phyloP scores from a whole-genome alignment of 2,113 vertebrate genomes.

The Colinus virginianus region DNA sequence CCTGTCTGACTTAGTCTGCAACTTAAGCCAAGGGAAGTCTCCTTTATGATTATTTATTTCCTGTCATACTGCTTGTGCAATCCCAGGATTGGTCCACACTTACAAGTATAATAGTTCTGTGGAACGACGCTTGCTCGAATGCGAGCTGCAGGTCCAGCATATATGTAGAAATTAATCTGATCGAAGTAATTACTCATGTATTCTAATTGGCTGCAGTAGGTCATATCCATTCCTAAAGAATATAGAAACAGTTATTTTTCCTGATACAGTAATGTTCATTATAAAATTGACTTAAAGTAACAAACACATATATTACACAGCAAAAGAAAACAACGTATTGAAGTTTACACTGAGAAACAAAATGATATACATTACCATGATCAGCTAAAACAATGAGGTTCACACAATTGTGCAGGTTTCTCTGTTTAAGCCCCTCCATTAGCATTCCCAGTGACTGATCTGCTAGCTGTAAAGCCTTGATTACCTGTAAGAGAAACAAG shows the following conservation, averaged over 20 bases:
- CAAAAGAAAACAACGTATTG: not conserved
- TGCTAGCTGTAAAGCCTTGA: conserved; percentile 81
- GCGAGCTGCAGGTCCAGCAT: conserved; percentile 87
- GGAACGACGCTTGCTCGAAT: conserved; percentile 84
- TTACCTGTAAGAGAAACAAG: conserved; percentile 76
- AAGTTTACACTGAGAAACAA: not conserved
- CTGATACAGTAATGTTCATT: not conserved
- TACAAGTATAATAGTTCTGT: conserved; percentile 85
- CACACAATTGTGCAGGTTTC: conserved; percentile 86
- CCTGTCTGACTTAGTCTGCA: not conserved
- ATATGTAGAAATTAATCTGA: conserved; percentile 80
- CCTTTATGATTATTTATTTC: not conserved
- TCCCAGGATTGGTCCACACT: conserved; percentile 55
- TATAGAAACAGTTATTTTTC: not conserved
- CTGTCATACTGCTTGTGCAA: not conserved
- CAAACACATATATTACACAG: not conserved
- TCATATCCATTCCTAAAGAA: conserved; percentile 91
- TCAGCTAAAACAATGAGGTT: conserved; percentile 92
- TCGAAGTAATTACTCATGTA: conserved; percentile 84
- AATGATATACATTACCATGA: conserved; percentile 84
- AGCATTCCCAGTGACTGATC: conserved; percentile 86
- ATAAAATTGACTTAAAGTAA: not conserved
- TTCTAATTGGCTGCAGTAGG: conserved; percentile 79
- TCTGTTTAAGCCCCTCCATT: conserved; percentile 90
- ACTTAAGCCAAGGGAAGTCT: not conserved